phyloP scores from a whole-genome alignment of 2,113 vertebrate species.

The Corythaeola cristata region DNA sequence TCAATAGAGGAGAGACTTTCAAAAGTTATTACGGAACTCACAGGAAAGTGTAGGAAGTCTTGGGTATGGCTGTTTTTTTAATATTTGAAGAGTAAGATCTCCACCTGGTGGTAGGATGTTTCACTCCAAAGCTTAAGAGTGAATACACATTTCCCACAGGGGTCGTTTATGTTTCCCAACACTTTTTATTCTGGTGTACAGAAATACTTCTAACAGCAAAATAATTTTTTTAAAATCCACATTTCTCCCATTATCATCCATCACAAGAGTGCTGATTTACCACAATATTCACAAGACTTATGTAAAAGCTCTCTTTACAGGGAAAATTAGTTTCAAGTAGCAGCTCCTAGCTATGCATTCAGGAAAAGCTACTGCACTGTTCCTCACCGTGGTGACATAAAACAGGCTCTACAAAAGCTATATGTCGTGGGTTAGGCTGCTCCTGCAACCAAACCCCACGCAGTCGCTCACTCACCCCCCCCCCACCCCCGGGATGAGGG shows the following conservation, averaged over 20 bases:
- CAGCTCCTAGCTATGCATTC: not conserved
- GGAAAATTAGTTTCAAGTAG: not conserved
- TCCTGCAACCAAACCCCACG: no score
- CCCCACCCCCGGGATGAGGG: no score
- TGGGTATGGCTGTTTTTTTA: no score
- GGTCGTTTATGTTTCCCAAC: not conserved
- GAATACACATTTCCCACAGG: not conserved
- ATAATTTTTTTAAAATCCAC: not conserved
- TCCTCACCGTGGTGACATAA: not conserved
- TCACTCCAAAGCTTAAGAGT: not conserved
- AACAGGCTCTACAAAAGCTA: not conserved
- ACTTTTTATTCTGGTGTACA: not conserved
- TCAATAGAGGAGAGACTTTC: not conserved
- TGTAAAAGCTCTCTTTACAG: not conserved
- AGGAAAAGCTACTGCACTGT: not conserved
- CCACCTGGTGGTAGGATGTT: slow-evolving; percentile 43
- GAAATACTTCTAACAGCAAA: not conserved
- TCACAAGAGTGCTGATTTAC: not conserved
- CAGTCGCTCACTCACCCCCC: no score
- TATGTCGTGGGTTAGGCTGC: no score
- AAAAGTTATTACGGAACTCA: not conserved
- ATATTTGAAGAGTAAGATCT: not conserved
- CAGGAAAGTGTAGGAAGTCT: not conserved
- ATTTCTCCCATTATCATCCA: not conserved
- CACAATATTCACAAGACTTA: not conserved